These are phyloP conservation scores for Scomber japonicus DNA, from an alignment of 2,113 vertebrate genomes.

Conservation along the genomic window DNA sequence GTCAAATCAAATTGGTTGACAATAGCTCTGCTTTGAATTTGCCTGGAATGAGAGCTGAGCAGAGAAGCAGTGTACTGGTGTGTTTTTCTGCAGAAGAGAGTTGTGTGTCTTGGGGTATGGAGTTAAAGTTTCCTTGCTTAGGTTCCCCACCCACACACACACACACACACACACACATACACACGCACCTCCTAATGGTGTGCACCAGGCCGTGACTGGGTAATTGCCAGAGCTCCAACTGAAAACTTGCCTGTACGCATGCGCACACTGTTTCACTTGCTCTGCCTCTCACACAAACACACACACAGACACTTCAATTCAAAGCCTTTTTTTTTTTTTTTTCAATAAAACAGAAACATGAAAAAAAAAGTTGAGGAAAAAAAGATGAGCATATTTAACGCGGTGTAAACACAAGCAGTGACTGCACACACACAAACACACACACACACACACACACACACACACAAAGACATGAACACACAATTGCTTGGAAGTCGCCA, in stretches of 20 bases:
- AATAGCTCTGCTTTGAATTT: slow-evolving; percentile 51
- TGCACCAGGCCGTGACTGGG: slow-evolving; percentile 58
- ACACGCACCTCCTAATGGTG: slow-evolving; percentile 61
- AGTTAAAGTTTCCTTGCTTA: slow-evolving; percentile 59
- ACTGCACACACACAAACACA: background rate
- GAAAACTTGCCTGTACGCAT: slow-evolving; percentile 10
- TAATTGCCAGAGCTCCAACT: slow-evolving; percentile 49
- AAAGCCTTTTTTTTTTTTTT: background rate
- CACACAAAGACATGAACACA: slow-evolving; percentile 35
- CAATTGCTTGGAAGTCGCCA: slow-evolving; percentile 54
- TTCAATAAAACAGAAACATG: slow-evolving; percentile 34
- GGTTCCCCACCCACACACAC: slow-evolving; percentile 39
- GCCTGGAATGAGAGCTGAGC: slow-evolving; percentile 18
- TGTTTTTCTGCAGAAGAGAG: slow-evolving; percentile 36
- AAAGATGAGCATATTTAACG: slow-evolving; percentile 57
- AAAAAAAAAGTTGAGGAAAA: slow-evolving; percentile 30
- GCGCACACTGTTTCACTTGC: background rate
- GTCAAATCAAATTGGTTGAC: slow-evolving; percentile 50
- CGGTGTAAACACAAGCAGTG: slow-evolving; percentile 61
- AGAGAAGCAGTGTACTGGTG: slow-evolving; percentile 4
- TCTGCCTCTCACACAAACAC: background rate
- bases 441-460: slow-evolving; percentile 25
- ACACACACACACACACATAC: slow-evolving; percentile 45
- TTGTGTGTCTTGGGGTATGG: slow-evolving; percentile 35
- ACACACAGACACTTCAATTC: slow-evolving; percentile 26